phyloP scores from a whole-genome alignment of 2,888 invertebrate genomes.

The Spisula solida region DNA sequence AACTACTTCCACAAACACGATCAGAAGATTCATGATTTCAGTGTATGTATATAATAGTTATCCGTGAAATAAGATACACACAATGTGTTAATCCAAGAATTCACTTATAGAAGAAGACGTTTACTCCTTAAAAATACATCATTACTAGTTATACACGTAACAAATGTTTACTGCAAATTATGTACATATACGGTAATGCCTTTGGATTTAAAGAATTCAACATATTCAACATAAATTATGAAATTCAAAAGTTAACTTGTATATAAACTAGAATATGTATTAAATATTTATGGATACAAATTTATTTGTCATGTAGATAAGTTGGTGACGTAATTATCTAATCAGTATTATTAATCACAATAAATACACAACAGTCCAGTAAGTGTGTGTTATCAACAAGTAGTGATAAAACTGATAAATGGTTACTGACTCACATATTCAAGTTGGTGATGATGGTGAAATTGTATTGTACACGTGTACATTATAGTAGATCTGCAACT shows the following conservation, averaged over 20 bases:
- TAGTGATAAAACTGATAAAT: background rate
- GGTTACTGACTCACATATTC: background rate
- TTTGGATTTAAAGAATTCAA: background rate
- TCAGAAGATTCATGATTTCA: background rate
- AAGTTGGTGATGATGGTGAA: too few relatives aligned
- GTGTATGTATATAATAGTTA: background rate
- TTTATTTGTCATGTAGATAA: background rate
- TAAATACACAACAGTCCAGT: background rate
- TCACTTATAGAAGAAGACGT: background rate
- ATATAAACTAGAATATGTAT: background rate
- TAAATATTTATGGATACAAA: background rate
- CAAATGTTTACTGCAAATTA: background rate
- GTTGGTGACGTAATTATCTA: background rate
- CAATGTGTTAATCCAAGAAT: background rate
- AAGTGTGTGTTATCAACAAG: background rate
- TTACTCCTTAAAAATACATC: background rate
- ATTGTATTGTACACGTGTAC: too few relatives aligned
- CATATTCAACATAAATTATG: background rate
- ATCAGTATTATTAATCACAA: background rate
- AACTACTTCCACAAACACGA: background rate
- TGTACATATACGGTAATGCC: background rate
- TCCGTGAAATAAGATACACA: background rate
- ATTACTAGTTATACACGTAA: background rate
- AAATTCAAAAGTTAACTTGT: too few relatives aligned
- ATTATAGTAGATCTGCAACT: too few relatives aligned